Conservation (phyloP, 2,113 vertebrate species). For the Otocyon megalotis region DNA sequence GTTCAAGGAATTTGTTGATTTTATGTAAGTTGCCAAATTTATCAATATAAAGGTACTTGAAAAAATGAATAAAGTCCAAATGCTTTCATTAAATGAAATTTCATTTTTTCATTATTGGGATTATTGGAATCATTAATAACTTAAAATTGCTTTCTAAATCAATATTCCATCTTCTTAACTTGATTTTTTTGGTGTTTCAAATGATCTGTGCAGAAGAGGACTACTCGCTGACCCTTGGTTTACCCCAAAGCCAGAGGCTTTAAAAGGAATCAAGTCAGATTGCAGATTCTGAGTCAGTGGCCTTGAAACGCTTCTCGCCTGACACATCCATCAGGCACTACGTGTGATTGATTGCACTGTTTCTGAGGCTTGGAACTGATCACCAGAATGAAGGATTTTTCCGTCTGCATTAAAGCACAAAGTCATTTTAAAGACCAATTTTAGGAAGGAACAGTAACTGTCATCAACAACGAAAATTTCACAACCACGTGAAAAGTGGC, state of each 20-base stretch:
- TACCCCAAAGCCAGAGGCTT: conserved; percentile 13
- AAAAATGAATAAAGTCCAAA: not conserved
- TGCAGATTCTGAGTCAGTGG: conserved; percentile 18
- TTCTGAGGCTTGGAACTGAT: conserved; percentile 57
- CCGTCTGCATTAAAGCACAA: conserved; percentile 71
- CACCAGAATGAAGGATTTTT: conserved; percentile 71
- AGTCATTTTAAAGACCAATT: conserved; percentile 79
- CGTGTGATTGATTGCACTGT: conserved; percentile 31
- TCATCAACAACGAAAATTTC: conserved; percentile 68
- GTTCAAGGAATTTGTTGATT: not conserved
- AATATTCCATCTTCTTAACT: not conserved
- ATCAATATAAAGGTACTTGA: not conserved
- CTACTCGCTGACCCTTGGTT: conserved; percentile 48
- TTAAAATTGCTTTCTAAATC: not conserved
- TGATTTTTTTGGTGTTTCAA: not conserved
- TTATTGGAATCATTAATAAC: conserved; percentile 53
- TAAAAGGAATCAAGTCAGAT: not conserved
- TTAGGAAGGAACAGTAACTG: conserved; percentile 72
- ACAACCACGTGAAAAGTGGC: conserved; percentile 37
- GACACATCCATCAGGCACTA: conserved; percentile 67
- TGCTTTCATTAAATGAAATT: not conserved
- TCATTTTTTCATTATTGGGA: conserved; percentile 4
- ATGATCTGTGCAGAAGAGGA: not conserved
- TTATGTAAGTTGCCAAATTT: not conserved
- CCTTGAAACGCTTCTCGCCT: conserved; percentile 58